Conservation (phyloP, 64 coral and sea anemone species). For the Porites lutea region DNA sequence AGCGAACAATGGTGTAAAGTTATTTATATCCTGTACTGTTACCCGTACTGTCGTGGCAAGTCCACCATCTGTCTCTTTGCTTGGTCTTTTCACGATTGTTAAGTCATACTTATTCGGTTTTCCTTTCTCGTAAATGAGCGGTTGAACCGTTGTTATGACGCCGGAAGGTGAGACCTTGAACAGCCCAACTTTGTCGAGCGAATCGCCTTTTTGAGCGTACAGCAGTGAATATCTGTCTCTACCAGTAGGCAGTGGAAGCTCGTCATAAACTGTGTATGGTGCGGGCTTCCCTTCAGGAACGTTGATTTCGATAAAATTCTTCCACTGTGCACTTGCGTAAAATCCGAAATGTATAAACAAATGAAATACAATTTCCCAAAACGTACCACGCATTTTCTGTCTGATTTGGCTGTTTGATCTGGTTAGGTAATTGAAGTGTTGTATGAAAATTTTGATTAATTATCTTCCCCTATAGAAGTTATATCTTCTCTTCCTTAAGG, state of each 20-base stretch:
- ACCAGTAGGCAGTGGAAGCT: slow-evolving; percentile 28
- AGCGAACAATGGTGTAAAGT: slow-evolving; percentile 70
- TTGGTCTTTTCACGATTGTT: slow-evolving; percentile 57
- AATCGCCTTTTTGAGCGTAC: slow-evolving; percentile 49
- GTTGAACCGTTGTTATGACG: slow-evolving; percentile 45
- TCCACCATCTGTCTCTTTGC: slow-evolving; percentile 21
- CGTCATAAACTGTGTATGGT: slow-evolving; percentile 27
- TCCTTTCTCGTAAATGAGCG: slow-evolving; percentile 29
- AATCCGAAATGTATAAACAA: neutral
- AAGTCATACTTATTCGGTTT: slow-evolving; percentile 62
- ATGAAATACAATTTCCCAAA: neutral
- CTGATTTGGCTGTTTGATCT: neutral
- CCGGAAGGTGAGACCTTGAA: slow-evolving; percentile 50
- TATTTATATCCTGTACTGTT: slow-evolving; percentile 68
- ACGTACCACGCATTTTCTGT: neutral
- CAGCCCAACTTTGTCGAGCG: slow-evolving; percentile 39
- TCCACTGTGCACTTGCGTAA: slow-evolving; percentile 15
- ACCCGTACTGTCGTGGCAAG: slow-evolving; percentile 64
- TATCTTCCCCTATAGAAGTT: neutral
- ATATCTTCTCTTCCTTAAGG: neutral
- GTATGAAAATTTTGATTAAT: neutral
- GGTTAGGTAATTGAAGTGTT: neutral
- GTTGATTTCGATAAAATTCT: slow-evolving; percentile 40
- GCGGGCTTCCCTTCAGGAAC: slow-evolving; percentile 53
- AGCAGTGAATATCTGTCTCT: slow-evolving; percentile 28